A percentile compares a stretch with the other conserved stretches of the same genome.
phyloP scores from a whole-genome alignment of 1,140 invertebrate species.

The Lepeophtheirus salmonis region DNA sequence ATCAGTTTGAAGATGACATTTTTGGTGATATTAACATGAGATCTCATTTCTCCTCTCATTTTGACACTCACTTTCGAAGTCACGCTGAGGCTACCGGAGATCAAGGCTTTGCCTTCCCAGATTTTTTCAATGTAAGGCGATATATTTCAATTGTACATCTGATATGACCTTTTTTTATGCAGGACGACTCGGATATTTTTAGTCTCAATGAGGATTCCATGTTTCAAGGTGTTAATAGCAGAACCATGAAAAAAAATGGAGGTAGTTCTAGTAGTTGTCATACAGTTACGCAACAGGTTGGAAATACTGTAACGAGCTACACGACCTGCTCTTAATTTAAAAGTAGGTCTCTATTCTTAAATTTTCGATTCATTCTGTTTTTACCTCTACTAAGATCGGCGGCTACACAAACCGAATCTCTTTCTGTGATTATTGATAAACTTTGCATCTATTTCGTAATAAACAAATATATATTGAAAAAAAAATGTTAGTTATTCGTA shows the following conservation, averaged over 20 bases:
- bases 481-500: too few relatives aligned
- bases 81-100: conserved; percentile 12
- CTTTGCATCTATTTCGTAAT: too few relatives aligned
- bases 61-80: conserved; percentile 20
- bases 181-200: too few relatives aligned
- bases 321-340: conserved; percentile 30
- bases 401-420: too few relatives aligned
- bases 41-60: conserved; percentile 7
- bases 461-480: too few relatives aligned
- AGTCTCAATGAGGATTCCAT: too few relatives aligned
- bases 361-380: too few relatives aligned
- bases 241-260: not conserved
- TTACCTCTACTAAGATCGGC: too few relatives aligned
- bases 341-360: too few relatives aligned
- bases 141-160: too few relatives aligned
- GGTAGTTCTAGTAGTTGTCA: conserved; percentile 24
- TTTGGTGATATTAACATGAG: conserved; percentile 14
- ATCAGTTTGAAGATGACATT: conserved; percentile 20
- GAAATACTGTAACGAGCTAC: conserved; percentile 30
- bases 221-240: conserved; percentile 2
- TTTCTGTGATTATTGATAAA: too few relatives aligned
- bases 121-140: conserved; percentile 15
- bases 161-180: too few relatives aligned
- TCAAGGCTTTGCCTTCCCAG: conserved; percentile 6
- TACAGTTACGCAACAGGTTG: conserved; percentile 28